Evolutionary conservation across 2,888 invertebrate genomes (phyloP), one percentile per base, ranked within the genome.

Genomic region (Scaptomyza flava): DNA sequence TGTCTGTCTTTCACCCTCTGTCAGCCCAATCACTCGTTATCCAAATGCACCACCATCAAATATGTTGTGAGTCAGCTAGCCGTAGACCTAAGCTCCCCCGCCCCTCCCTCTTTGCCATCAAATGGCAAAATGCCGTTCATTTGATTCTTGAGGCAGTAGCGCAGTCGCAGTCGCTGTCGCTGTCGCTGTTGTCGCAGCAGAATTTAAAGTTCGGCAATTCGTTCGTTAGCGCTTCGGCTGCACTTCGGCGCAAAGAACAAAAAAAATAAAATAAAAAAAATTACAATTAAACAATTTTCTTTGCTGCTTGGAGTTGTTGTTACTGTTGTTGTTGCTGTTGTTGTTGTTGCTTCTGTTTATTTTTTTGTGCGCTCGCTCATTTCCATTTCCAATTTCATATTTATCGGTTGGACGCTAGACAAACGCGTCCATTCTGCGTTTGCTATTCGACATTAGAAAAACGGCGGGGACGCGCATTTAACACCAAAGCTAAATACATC

Each of bases 351-450:
- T 63, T 36, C 23, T 60, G 42, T 65, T 14, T 52, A 34, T 56
- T 51, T 54, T 43, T 66, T 54, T 67, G 68, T 71, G 63, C 79
- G 64, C 68, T 56, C 45, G 41, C 53, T 41, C 64, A 77, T 70
- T 80, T 76, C 64, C 69, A 87, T 61, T 84, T 87, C 62, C 58
- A 67, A 78, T 80, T 81, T 84, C 77, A 79, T 87, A 89, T 90
- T 90, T 90, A 89, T 90, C 86, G 81, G 76, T 60, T 61, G 68
- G 72, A 66, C 72, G 75, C 79, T 87, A 81, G 80, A 79, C 77
- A 80, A 89, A 75, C 78, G 81, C 73, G 79, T 81, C 81, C 87
- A 89, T 90, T 90, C 89, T 74, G 87, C 78, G 78, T 69, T 79
- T 75, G 75, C 75, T 77, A 80, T 77, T 80, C 89, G 79, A 57